A percentile compares a stretch with the other conserved stretches of the same genome.
Evolutionary conservation across 2,888 invertebrate species (phyloP).

Genomic region (Chelonus formosanus): DNA sequence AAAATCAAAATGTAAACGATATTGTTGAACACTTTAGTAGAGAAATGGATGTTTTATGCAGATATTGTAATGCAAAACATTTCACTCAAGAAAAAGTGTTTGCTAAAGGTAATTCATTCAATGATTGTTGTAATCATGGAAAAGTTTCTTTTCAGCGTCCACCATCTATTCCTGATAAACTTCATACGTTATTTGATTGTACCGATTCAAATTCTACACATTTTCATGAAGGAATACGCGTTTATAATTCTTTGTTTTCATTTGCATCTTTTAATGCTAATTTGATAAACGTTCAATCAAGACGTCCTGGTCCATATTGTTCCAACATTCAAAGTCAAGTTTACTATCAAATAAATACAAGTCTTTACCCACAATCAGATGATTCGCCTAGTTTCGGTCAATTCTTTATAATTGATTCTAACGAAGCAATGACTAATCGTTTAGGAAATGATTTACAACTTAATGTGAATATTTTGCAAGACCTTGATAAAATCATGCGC

Average conservation of each 20-base stretch:
- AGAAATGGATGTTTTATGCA: conserved; percentile 24
- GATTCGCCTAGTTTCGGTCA: conserved; percentile 21
- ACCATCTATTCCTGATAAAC: conserved; percentile 29
- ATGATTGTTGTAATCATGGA: conserved; percentile 37
- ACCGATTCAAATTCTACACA: conserved; percentile 25
- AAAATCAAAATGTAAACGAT: background rate
- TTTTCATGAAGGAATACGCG: conserved; percentile 33
- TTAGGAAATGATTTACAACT: no score
- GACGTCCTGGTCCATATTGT: conserved; percentile 31
- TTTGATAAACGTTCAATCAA: conserved; percentile 29
- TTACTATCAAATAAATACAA: conserved; percentile 8
- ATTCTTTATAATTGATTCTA: background rate
- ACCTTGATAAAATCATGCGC: conserved; percentile 18
- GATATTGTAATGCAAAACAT: conserved; percentile 30
- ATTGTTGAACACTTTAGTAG: conserved; percentile 24
- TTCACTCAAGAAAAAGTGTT: conserved; percentile 27
- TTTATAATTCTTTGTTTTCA: conserved; percentile 35
- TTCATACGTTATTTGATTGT: conserved; percentile 29
- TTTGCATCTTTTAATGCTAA: conserved; percentile 38
- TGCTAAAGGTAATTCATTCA: conserved; percentile 35
- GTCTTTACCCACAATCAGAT: conserved; percentile 11
- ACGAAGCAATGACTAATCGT: conserved; percentile 1
- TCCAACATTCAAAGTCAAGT: conserved; percentile 36
- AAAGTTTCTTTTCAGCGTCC: conserved; percentile 22
- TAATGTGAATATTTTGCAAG: no score